These are phyloP conservation scores for Struthio camelus DNA, from an alignment of 2,113 vertebrate genomes.

Conservation along the genomic window DNA sequence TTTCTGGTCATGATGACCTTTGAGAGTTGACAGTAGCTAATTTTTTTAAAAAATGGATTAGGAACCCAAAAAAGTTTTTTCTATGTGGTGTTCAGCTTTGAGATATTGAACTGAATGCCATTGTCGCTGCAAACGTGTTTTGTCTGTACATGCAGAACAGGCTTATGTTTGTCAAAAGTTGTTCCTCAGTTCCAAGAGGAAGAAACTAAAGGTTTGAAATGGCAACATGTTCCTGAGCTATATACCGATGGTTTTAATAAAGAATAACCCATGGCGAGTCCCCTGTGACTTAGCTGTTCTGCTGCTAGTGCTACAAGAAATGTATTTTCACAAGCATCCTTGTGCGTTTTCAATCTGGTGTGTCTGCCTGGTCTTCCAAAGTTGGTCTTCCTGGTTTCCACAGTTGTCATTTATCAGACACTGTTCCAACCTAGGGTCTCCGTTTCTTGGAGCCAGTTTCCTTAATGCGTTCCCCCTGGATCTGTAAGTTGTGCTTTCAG, in stretches of 20 bases:
- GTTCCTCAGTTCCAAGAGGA: rapidly evolving
- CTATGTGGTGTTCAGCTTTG: not conserved
- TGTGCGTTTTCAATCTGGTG: not conserved
- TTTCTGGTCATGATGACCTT: not conserved
- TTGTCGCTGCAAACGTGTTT: not conserved
- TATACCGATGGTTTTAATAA: not conserved
- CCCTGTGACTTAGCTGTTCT: not conserved
- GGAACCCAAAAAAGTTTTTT: not conserved
- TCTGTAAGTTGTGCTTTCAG: not conserved
- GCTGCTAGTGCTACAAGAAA: not conserved
- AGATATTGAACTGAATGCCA: not conserved
- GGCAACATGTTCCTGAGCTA: not conserved
- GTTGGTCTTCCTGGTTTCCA: too few species aligned
- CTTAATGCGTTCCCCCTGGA: not conserved
- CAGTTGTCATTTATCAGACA: too few species aligned
- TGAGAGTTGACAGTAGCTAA: not conserved
- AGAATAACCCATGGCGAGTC: rapidly evolving
- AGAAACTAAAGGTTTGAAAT: not conserved
- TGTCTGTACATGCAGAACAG: not conserved
- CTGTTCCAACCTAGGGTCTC: not conserved
- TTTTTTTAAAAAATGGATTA: not conserved
- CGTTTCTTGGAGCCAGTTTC: not conserved
- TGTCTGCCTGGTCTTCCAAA: not conserved
- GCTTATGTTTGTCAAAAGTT: not conserved
- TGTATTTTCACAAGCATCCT: rapidly evolving